These are phyloP conservation scores for Elegia similella DNA, from an alignment of 2,888 invertebrate species.

Conservation along the genomic window DNA sequence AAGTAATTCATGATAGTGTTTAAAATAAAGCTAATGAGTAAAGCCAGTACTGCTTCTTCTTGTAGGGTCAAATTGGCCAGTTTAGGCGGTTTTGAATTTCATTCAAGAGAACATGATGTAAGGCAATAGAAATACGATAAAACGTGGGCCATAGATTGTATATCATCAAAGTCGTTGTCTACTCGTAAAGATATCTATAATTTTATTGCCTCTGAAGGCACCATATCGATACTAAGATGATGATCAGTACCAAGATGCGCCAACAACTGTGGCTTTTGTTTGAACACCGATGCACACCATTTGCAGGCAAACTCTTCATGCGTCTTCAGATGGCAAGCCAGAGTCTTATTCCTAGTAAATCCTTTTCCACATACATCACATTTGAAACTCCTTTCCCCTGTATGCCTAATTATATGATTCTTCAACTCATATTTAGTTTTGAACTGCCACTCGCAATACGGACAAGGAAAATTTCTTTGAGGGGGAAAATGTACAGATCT, in stretches of 20 bases:
- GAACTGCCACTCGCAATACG: constrained; percentile 64
- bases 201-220: constrained; percentile 32
- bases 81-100: no score
- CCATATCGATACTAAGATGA: constrained; percentile 40
- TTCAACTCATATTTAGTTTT: constrained; percentile 65
- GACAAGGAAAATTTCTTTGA: constrained; percentile 52
- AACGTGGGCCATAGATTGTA: no score
- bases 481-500: constrained; percentile 59
- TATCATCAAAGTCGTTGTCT: no score
- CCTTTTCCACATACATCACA: constrained; percentile 62
- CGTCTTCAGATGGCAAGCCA: constrained; percentile 57
- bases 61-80: no score
- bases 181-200: constrained; percentile 5
- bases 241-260: constrained; percentile 48
- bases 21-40: no score
- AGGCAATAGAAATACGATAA: constrained; percentile 19
- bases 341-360: constrained; percentile 54
- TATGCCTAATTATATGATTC: constrained; percentile 64
- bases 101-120: no score
- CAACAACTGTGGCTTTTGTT: constrained; percentile 43
- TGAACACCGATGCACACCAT: constrained; percentile 50
- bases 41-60: no score
- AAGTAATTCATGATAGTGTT: no score
- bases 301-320: constrained; percentile 58
- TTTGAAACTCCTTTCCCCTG: constrained; percentile 57